Conservation (phyloP, 2,797 vertebrate species). For the Orestias chungarensis region DNA sequence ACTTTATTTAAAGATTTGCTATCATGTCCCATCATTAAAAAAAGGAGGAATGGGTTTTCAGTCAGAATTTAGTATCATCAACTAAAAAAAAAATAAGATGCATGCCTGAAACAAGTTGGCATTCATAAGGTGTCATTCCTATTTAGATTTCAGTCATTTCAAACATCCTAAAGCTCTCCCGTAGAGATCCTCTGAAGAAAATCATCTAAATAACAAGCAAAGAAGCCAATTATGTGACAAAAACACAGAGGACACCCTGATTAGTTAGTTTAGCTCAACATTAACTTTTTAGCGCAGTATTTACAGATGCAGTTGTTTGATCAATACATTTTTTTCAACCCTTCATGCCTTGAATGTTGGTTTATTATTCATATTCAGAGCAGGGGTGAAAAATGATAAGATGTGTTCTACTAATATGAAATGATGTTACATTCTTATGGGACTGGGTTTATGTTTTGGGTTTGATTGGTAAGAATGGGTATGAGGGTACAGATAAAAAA, state of each 20-base stretch:
- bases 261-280: not conserved
- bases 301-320: not conserved
- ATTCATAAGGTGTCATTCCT: no score
- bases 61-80: not conserved
- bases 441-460: not conserved
- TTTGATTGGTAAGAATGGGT: not conserved
- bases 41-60: not conserved
- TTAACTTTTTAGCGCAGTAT: not conserved
- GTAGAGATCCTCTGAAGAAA: not conserved
- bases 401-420: not conserved
- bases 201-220: not conserved
- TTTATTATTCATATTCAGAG: not conserved
- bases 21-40: no score
- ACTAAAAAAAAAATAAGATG: not conserved
- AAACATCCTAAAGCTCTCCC: not conserved
- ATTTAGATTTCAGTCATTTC: not conserved
- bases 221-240: not conserved
- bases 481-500: not conserved
- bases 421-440: not conserved
- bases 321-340: not conserved
- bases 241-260: not conserved
- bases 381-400: not conserved
- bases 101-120: not conserved
- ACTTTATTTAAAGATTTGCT: not conserved
- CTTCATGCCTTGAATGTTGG: not conserved